A percentile compares a stretch with the other conserved stretches of the same genome.
phyloP scores from a whole-genome alignment of 2,888 invertebrate species.

The Steromphala cineraria region DNA sequence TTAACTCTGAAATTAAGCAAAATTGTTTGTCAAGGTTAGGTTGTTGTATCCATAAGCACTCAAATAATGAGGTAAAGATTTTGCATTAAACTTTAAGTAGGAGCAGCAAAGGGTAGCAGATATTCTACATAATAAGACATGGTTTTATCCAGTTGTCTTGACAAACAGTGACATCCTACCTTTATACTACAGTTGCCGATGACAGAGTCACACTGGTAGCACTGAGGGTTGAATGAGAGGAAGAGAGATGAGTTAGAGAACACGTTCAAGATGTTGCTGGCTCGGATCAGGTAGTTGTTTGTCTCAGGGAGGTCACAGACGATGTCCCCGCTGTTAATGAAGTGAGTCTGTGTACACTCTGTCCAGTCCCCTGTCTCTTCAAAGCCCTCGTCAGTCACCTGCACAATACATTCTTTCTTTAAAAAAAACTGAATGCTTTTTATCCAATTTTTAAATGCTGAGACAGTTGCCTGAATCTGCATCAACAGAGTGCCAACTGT shows the following conservation, averaged over 20 bases:
- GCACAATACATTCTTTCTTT: no score
- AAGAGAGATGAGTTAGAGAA: conserved; percentile 33
- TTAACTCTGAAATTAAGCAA: no score
- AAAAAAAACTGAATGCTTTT: no score
- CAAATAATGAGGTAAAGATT: no score
- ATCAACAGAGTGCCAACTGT: no score
- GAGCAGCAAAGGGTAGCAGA: no score
- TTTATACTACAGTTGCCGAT: conserved; percentile 38
- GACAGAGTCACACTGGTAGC: conserved; percentile 38
- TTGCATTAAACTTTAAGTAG: no score
- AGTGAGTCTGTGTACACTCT: conserved; percentile 26
- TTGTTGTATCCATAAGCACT: no score
- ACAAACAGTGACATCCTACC: conserved; percentile 30
- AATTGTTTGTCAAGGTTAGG: no score
- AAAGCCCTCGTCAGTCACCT: conserved; percentile 38
- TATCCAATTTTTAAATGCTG: not conserved
- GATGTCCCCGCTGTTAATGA: conserved; percentile 46
- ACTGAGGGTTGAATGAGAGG: conserved; percentile 42
- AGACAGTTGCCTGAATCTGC: no score
- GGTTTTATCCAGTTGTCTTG: no score
- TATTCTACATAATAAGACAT: no score
- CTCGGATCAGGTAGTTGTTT: conserved; percentile 42
- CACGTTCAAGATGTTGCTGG: conserved; percentile 31
- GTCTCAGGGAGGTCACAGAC: conserved; percentile 36
- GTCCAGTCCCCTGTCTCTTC: conserved; percentile 20